Evolutionary conservation across 1,140 invertebrate species (phyloP).

Genomic region (Macrocentrus cingulum): DNA sequence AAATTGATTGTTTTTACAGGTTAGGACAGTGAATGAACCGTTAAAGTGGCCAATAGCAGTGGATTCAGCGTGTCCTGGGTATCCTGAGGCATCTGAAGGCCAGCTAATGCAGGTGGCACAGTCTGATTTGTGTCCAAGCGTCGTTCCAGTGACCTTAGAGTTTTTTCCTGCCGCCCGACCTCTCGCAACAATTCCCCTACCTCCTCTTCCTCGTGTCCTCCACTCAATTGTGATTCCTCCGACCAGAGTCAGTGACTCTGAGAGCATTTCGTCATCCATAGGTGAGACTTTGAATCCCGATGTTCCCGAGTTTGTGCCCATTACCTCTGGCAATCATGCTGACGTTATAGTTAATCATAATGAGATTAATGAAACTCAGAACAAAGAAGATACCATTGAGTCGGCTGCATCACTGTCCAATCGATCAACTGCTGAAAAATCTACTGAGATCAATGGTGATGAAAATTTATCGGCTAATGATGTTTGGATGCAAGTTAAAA

Average conservation of each 20-base stretch:
- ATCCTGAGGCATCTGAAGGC: constrained; percentile 49
- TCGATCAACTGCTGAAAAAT: no score
- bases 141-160: constrained; percentile 28
- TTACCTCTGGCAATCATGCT: constrained; percentile 9
- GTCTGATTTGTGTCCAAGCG: constrained; percentile 28
- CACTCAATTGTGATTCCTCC: constrained; percentile 31
- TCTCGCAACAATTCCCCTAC: constrained; percentile 65
- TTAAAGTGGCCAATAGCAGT: constrained; percentile 84
- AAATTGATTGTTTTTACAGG: constrained; percentile 1
- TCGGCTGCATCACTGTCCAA: background rate
- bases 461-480: constrained; percentile 23
- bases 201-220: constrained; percentile 64
- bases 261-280: constrained; percentile 39
- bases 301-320: constrained; percentile 82
- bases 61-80: constrained; percentile 49
- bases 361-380: constrained; percentile 12
- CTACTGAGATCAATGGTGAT: constrained; percentile 23
- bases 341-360: constrained; percentile 16
- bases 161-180: constrained; percentile 62
- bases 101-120: constrained; percentile 11
- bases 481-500: constrained; percentile 53
- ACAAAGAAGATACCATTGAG: constrained; percentile 10
- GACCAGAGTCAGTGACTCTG: constrained; percentile 37
- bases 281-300: constrained; percentile 76
- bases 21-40: constrained; percentile 71